Evolutionary conservation across 2,113 vertebrate genomes (phyloP), one percentile per base, ranked within the genome.

Genomic region (Rafetus swinhoei): DNA sequence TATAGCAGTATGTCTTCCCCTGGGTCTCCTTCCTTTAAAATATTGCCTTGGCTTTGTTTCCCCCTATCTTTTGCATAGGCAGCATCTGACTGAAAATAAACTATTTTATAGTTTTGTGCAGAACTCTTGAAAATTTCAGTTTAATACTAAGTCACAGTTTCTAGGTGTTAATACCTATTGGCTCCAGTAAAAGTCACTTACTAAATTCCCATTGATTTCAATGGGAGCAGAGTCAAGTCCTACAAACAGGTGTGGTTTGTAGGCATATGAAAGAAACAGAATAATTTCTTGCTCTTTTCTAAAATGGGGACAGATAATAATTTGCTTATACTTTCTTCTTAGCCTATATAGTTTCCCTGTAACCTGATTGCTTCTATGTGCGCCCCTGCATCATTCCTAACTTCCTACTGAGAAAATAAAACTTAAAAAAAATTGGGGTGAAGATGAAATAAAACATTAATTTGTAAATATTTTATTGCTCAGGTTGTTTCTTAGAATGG

Each of bases 391-490:
- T 56, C 29, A 57, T 86, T 88, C 79, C 81, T 53, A 79, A 56
- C 90, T 90, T 90, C 92, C 86, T 79, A 55, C 86, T 89, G 95
- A 82, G 83, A 52, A 91, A 95, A 87, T 86, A 95, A 89, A 19
- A 90, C 60, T 94, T 95, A 82, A 92, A 95, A 95, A 94, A 93
- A 93, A 91, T 55, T 87, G 80, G 11, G 50, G 57, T 57, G 86
- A n/a, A 77, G 55, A 18, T 82, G 93, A 93, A 87, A 84, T 90
- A 12, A 13, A 35, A 0, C 3, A 35, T 95, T 90, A 82, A 81
- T 92, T 94, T 50, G 52, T 93, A 88, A 94, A 89, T 10, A 7
- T 39, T 86, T 29, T 4, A 35, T 39, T 92, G 19, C 19, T 35
- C 72, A 24, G 35, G 69, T 39, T 74, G 35, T 24, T 22, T 45